These are phyloP conservation scores for Cyclophora punctaria DNA, from an alignment of 2,888 invertebrate species.

Conservation along the genomic window DNA sequence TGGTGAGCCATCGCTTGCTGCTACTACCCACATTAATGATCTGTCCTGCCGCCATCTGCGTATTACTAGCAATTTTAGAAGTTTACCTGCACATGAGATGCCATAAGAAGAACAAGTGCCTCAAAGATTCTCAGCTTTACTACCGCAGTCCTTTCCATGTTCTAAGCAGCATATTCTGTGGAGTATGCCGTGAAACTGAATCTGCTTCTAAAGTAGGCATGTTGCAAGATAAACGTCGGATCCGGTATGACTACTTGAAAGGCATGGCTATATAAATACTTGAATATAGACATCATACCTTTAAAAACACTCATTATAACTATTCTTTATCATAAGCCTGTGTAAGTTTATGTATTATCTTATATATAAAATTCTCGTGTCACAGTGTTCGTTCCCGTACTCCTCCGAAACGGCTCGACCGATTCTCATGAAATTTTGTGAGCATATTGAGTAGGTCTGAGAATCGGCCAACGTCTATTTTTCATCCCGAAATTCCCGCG, in stretches of 20 bases:
- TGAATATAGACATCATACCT: too few relatives aligned
- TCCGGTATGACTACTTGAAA: constrained; percentile 55
- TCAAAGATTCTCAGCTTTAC: constrained; percentile 74
- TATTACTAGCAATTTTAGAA: constrained; percentile 73
- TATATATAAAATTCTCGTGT: too few relatives aligned
- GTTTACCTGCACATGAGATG: constrained; percentile 79
- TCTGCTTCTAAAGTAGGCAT: constrained; percentile 78
- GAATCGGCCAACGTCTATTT: too few relatives aligned
- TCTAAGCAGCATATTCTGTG: constrained; percentile 81
- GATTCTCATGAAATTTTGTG: too few relatives aligned
- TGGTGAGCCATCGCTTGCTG: constrained; percentile 65
- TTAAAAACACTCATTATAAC: too few relatives aligned
- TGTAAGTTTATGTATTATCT: too few relatives aligned
- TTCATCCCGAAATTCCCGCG: too few relatives aligned
- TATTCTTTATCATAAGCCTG: too few relatives aligned
- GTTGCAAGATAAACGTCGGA: constrained; percentile 77
- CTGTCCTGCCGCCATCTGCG: constrained; percentile 69
- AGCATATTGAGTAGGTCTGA: too few relatives aligned
- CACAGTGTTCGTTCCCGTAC: too few relatives aligned
- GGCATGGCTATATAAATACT: constrained; percentile 36
- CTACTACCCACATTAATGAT: constrained; percentile 77
- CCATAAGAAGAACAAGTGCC: constrained; percentile 78
- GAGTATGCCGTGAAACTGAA: constrained; percentile 77
- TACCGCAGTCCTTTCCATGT: constrained; percentile 82
- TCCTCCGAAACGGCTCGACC: too few relatives aligned